Evolutionary conservation across 2,113 vertebrate genomes (phyloP), one percentile per base, ranked within the genome.

Genomic region (Passer domesticus): DNA sequence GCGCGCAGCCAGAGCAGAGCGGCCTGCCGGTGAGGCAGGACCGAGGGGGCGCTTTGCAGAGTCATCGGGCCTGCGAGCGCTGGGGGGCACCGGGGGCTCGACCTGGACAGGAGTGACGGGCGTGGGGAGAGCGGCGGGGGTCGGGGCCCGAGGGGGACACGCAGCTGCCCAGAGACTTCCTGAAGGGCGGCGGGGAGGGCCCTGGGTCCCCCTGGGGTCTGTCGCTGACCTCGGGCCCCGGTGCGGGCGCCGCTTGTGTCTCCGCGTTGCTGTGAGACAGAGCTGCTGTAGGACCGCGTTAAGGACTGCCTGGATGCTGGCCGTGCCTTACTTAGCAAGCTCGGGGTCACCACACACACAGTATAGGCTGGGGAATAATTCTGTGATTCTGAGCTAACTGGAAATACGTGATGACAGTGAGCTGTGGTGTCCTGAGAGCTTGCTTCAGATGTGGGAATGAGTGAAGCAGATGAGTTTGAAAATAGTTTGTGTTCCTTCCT

Each of bases 61-160:
- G 97, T 97, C 97, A 98, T 96, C 15, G 69, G 87, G 89, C 83
- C 77, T 50, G 44, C 13, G 25, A 27, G 41, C 11, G 23, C 27
- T 31, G 60, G 7, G 30, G 22, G 31, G 2, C 20, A 55, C 41
- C n/a, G 22, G n/a, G 5, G 31, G 15, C 60, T 10, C 41, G 15
- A 5, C 4, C 7, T 5, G 14, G 33, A 15, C 18, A 3, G 21
- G 13, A 47, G 35, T 11, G 60, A 12, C 5, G 8, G n/a, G 20
- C 7, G 4, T 28, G 33, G 53, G 67, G 24, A 47, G 13, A 23
- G 41, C 8, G 13, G 3, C 9, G 22, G 46, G 9, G 4, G 2
- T 21, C n/a, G 3, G 22, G 17, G 3, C 2, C 35, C 12, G 27
- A 33, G 14, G 1, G 15, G 21, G 18, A 5, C 15, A 6, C 2